Conservation (phyloP, 1,140 invertebrate species). For the Tetragnatha versicolor region DNA sequence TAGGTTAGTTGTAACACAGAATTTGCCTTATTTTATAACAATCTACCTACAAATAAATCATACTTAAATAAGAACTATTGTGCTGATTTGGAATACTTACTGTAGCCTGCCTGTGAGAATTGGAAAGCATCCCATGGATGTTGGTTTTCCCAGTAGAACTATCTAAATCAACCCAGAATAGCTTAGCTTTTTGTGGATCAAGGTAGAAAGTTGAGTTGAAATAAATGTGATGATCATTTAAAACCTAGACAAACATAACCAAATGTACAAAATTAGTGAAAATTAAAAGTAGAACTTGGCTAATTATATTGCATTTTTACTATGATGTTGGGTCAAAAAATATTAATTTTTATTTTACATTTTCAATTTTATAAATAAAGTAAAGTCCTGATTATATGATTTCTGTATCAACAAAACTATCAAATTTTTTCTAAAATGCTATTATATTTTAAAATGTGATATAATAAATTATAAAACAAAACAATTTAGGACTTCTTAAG, state of each 20-base stretch:
- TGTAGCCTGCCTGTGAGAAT: slow-evolving; percentile 85
- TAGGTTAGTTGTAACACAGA: too few species aligned
- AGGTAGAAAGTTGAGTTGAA: slow-evolving; percentile 57
- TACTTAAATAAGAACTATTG: too few species aligned
- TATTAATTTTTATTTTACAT: neutral
- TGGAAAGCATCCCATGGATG: slow-evolving; percentile 77
- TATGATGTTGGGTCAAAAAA: neutral
- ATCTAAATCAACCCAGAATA: slow-evolving; percentile 76
- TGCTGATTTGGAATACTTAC: slow-evolving; percentile 76
- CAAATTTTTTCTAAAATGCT: too few species aligned
- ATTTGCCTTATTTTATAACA: too few species aligned
- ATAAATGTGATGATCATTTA: slow-evolving; percentile 57
- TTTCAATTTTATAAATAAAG: neutral
- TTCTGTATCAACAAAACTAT: too few species aligned
- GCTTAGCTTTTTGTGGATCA: slow-evolving; percentile 49
- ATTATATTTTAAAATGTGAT: too few species aligned
- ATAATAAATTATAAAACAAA: too few species aligned
- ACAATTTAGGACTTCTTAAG: too few species aligned
- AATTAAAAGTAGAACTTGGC: too few species aligned
- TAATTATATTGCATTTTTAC: neutral
- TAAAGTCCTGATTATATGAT: too few species aligned
- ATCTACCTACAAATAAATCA: too few species aligned
- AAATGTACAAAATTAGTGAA: too few species aligned
- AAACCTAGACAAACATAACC: neutral
- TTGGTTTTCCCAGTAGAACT: slow-evolving; percentile 67